Conservation (phyloP, 2,797 vertebrate species). For the Danio tinwini region DNA sequence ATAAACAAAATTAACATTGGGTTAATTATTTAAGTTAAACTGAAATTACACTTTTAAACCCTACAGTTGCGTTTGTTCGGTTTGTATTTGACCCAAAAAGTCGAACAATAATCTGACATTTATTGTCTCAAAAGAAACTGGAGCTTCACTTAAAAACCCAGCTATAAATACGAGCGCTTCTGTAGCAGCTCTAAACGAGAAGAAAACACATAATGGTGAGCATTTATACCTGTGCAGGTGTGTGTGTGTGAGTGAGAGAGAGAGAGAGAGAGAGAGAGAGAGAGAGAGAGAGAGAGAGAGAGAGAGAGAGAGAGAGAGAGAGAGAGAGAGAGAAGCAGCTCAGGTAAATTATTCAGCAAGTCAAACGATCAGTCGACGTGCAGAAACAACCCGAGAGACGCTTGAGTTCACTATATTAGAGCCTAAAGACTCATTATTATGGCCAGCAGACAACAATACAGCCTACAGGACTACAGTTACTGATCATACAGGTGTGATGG, state of each 20-base stretch:
- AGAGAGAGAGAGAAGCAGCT: conserved; percentile 33
- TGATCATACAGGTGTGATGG: not conserved
- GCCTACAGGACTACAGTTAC: not conserved
- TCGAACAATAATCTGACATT: not conserved
- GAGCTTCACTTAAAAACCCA: not conserved
- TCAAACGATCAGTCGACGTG: conserved; percentile 37
- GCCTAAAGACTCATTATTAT: not conserved
- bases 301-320: conserved; percentile 38
- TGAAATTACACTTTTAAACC: no score
- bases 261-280: conserved; percentile 30
- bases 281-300: conserved; percentile 35
- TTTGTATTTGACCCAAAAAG: not conserved
- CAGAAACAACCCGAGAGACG: conserved; percentile 13
- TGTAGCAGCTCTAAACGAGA: not conserved
- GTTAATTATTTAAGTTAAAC: no score
- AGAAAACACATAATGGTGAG: conserved; percentile 5
- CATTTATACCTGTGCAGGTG: not conserved
- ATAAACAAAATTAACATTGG: no score
- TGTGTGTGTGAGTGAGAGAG: conserved; percentile 37
- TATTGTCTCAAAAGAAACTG: not conserved
- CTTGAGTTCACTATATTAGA: conserved; percentile 15
- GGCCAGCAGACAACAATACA: conserved; percentile 15
- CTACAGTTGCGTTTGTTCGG: no score
- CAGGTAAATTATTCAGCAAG: conserved; percentile 56
- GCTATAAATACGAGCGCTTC: not conserved